Base-by-base conservation (phyloP, 2,113 vertebrate genomes). In the Turnix velox region DNA sequence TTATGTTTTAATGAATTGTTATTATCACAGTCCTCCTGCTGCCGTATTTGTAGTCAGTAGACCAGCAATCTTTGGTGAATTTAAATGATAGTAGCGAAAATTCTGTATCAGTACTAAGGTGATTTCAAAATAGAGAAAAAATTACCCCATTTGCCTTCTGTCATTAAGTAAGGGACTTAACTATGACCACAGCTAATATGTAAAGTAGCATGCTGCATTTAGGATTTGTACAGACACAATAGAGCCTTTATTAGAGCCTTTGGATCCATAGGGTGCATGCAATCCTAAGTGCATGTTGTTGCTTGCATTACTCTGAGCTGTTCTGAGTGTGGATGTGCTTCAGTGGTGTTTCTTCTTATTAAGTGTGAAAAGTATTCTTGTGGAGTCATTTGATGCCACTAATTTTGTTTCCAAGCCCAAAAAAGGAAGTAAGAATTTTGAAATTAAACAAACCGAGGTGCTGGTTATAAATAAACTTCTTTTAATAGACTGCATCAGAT, bases 171-270 rank as follows among this genome's bases (percentile, higher is more conserved):
- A 57, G 45, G 22, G 9, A n/a, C 14, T 39, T 83, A n/a, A 25
- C 9, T 51, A 6, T 54, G 45, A 15, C 30, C 4, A 1, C 40
- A 77, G 46, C n/a, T 33, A 30, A 22, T 67, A 8, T 46, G 18
- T 46, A 55, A 30, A 83, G n/a, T 42, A 51, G 18, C 0, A 0
- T 54, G 23, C 14, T 52, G 2, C 1, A 0, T 76, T 75, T 40
- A 30, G 3, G 20, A 28, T 51, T 63, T 79, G 8, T 68, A 37
- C 48, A 39, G 55, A 7, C 46, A 17, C 46, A 33, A 15, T 31
- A 42, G 18, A 58, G 12, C 13, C 45, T 76, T 73, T 49, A 73
- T 42, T 22, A 42, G 33, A 73, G 22, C 12, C n/a, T n/a, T n/a
- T n/a, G n/a, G 37, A 37, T 7, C 18, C 4, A 11, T 30, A 12